Conservation (phyloP, 35 echinoderm and acorn worm genomes). For the Ophioderma brevispina region DNA sequence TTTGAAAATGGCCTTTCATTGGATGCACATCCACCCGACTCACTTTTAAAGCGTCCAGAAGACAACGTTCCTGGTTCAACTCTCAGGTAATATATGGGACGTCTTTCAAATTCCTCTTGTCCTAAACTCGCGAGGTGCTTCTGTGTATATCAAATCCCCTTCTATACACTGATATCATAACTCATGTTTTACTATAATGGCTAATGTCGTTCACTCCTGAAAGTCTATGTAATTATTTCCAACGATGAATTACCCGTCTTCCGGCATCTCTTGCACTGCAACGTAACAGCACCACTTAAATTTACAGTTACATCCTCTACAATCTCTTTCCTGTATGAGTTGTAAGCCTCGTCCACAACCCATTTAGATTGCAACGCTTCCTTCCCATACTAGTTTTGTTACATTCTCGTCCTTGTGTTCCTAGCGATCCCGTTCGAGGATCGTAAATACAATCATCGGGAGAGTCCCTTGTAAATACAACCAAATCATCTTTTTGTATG, state of each 20-base stretch:
- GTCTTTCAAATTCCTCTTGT: too few species aligned
- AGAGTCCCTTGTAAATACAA: constrained; percentile 83
- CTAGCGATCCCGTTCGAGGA: constrained; percentile 73
- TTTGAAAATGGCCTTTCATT: too few species aligned
- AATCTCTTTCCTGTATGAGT: constrained; percentile 83
- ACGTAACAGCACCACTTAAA: constrained; percentile 99
- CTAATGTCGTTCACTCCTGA: neutral
- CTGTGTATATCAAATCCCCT: too few species aligned
- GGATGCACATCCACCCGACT: too few species aligned
- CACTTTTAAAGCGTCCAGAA: too few species aligned
- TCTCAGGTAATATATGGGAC: neutral
- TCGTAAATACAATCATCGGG: constrained; percentile 83
- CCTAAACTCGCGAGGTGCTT: too few species aligned
- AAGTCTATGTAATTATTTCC: constrained; percentile 56
- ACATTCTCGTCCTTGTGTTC: constrained; percentile 88
- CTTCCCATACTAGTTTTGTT: constrained; percentile 94
- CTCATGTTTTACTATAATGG: too few species aligned
- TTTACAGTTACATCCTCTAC: constrained; percentile 98
- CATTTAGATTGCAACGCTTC: constrained; percentile 89
- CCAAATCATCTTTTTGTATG: constrained; percentile 63
- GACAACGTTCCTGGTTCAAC: neutral
- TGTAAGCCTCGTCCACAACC: constrained; percentile 96
- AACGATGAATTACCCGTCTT: constrained; percentile 72
- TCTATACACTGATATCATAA: too few species aligned
- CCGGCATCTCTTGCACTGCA: constrained; percentile 92